phyloP scores from a whole-genome alignment of 2,797 vertebrate genomes.

The Pelobates cultripes region DNA sequence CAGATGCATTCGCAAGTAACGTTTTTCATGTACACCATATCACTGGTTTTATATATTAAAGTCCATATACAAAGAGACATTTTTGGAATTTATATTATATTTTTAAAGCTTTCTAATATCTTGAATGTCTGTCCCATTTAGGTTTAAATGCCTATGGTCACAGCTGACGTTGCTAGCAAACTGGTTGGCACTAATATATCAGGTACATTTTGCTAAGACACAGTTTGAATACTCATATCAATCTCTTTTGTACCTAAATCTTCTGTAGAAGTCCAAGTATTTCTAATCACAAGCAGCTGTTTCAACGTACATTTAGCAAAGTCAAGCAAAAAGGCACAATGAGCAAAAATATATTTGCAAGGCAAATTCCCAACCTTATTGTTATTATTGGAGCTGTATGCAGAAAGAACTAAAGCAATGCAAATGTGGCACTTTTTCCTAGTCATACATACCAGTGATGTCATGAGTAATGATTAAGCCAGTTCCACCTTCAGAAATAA shows the following conservation, averaged over 20 bases:
- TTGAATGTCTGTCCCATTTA: conserved; percentile 8
- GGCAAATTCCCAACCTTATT: conserved; percentile 45
- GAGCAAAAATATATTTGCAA: conserved; percentile 38
- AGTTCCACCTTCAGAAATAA: no score
- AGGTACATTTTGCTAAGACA: conserved; percentile 35
- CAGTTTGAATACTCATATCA: conserved; percentile 35
- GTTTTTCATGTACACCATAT: no score
- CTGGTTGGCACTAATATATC: conserved; percentile 30
- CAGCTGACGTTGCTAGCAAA: conserved; percentile 5
- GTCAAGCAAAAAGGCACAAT: conserved; percentile 25
- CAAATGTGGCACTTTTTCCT: conserved; percentile 29
- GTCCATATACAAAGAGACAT: neutral
- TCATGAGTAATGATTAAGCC: no score
- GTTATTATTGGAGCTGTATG: conserved; percentile 39
- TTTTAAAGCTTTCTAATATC: conserved; percentile 13
- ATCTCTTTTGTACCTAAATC: conserved; percentile 24
- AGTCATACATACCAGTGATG: no score
- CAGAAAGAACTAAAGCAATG: conserved; percentile 32
- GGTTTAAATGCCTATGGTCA: neutral
- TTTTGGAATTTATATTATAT: neutral
- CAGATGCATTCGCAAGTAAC: no score
- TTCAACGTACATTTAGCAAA: conserved; percentile 16
- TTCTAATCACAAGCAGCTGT: conserved; percentile 36
- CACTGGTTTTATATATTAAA: no score
- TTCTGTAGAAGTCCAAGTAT: conserved; percentile 21